Conservation (phyloP, 1,140 invertebrate genomes). For the Polypedilum vanderplanki region DNA sequence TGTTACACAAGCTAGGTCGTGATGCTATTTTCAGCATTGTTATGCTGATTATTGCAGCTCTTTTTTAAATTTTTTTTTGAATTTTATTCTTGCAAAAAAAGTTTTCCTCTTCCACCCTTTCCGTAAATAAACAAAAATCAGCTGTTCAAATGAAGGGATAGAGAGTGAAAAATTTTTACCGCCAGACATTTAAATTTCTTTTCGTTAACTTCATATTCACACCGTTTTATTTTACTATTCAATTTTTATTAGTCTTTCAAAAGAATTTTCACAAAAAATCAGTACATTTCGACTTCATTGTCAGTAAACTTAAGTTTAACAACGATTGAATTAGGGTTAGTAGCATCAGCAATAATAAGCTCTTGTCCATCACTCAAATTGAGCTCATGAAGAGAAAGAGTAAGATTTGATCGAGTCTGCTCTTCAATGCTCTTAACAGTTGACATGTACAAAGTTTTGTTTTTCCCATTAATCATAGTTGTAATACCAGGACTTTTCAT, state of each 20-base stretch:
- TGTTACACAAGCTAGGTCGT: background rate
- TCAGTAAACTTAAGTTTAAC: constrained; percentile 57
- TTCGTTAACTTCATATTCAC: too few relatives aligned
- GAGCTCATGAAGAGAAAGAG: constrained; percentile 76
- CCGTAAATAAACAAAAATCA: too few relatives aligned
- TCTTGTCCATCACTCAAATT: constrained; percentile 73
- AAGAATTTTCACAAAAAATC: background rate
- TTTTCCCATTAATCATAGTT: constrained; percentile 70
- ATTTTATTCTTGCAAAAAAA: background rate
- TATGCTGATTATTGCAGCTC: background rate
- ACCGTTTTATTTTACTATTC: too few relatives aligned
- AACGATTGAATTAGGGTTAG: constrained; percentile 72
- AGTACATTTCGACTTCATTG: constrained; percentile 48
- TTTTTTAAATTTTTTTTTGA: background rate
- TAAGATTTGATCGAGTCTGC: constrained; percentile 76
- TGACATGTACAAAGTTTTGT: constrained; percentile 88
- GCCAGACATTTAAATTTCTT: too few relatives aligned
- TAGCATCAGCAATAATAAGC: constrained; percentile 83
- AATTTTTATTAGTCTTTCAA: too few relatives aligned
- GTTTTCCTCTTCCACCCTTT: too few relatives aligned
- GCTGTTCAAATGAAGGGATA: too few relatives aligned
- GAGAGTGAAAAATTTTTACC: too few relatives aligned
- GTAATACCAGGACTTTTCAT: constrained; percentile 83
- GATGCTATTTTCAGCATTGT: constrained; percentile 4
- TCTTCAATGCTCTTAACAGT: constrained; percentile 84